Evolutionary conservation across 1,140 invertebrate species (phyloP).

Genomic region (Aphis gossypii): DNA sequence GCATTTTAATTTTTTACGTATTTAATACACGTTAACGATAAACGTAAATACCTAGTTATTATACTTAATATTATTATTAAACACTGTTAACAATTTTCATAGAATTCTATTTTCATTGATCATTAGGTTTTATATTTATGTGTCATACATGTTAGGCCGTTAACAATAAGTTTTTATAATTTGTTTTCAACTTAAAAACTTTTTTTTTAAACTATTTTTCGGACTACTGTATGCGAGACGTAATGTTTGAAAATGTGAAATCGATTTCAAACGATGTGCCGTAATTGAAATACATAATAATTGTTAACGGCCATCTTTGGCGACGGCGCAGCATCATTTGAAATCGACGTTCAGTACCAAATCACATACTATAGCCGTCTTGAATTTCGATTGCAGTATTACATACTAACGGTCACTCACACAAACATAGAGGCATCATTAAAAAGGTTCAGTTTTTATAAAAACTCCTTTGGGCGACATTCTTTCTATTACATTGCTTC

Average conservation of each 20-base stretch:
- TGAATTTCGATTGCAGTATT: no score
- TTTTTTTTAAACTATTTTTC: background rate
- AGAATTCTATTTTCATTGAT: background rate
- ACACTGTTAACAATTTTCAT: background rate
- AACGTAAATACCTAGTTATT: background rate
- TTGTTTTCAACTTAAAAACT: background rate
- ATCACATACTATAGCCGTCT: no score
- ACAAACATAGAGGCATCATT: background rate
- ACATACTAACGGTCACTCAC: background rate
- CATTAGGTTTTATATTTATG: background rate
- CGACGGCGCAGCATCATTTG: no score
- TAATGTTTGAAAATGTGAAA: no score
- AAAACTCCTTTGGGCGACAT: background rate
- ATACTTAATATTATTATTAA: background rate
- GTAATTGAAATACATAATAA: no score
- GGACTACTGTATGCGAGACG: no score
- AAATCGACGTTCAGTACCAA: no score
- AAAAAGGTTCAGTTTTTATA: background rate
- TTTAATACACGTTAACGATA: background rate
- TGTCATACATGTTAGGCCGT: background rate
- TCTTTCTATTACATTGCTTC: background rate
- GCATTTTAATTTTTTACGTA: background rate
- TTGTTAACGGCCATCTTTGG: no score
- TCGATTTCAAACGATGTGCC: no score
- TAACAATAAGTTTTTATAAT: background rate